These are phyloP conservation scores for Mirza zaza DNA, from an alignment of 2,113 vertebrate species.

Conservation along the genomic window DNA sequence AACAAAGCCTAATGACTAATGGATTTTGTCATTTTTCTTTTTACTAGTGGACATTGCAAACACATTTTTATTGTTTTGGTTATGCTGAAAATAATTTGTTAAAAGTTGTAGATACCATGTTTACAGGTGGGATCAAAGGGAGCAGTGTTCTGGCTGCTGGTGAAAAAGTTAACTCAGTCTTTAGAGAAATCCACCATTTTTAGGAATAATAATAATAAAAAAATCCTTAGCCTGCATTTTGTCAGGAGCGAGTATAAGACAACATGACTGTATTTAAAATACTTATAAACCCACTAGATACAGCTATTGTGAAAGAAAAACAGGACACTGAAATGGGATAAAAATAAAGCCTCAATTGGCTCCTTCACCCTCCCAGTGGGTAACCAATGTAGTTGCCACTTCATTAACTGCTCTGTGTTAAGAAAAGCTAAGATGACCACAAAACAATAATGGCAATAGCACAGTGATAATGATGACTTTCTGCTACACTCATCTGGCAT, in stretches of 20 bases:
- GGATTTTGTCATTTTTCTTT: slow-evolving; percentile 68
- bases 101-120: slow-evolving; percentile 49
- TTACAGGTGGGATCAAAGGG: background rate
- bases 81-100: slow-evolving; percentile 60
- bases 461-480: background rate
- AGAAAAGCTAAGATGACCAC: slow-evolving; percentile 27
- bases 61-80: background rate
- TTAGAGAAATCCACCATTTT: slow-evolving; percentile 16
- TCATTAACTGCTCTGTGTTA: slow-evolving; percentile 46
- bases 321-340: background rate
- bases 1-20: background rate
- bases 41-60: slow-evolving; percentile 4
- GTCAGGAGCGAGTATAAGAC: slow-evolving; percentile 43
- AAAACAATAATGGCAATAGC: slow-evolving; percentile 38
- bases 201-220: background rate
- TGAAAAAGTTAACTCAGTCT: slow-evolving; percentile 6
- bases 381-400: background rate
- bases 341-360: slow-evolving; percentile 28
- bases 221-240: slow-evolving; percentile 19
- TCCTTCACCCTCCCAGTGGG: background rate
- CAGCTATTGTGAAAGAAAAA: background rate
- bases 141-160: background rate
- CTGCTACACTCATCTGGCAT: background rate
- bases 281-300: slow-evolving; percentile 25
- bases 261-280: slow-evolving; percentile 45